Percentiles rank a stretch among this genome's conserved stretches.
Conservation (phyloP, 1,140 invertebrate species). For the Thaumatotibia leucotreta region DNA sequence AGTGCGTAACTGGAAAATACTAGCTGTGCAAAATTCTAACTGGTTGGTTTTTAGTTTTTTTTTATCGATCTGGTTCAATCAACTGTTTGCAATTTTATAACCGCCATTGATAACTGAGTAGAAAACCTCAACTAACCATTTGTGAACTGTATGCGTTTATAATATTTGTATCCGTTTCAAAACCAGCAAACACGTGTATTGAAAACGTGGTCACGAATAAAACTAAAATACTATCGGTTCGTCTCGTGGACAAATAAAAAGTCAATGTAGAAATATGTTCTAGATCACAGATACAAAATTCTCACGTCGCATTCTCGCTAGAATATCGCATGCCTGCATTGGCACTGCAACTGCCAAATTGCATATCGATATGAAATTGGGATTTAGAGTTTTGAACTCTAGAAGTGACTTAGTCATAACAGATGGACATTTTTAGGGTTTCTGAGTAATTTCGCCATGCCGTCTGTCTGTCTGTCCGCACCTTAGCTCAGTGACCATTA, state of each 20-base stretch:
- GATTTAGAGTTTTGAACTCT: not conserved
- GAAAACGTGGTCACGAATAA: too few relatives aligned
- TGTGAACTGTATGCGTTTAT: too few relatives aligned
- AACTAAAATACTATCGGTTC: too few relatives aligned
- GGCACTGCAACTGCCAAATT: conserved; percentile 40
- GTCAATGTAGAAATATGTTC: not conserved
- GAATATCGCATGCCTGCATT: conserved; percentile 26
- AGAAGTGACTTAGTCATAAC: not conserved
- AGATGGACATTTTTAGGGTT: too few relatives aligned
- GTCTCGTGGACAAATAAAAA: too few relatives aligned
- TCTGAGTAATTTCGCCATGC: too few relatives aligned
- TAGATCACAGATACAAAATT: conserved; percentile 20
- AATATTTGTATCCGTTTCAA: too few relatives aligned
- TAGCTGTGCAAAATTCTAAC: not conserved
- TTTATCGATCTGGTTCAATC: not conserved
- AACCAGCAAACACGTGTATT: too few relatives aligned
- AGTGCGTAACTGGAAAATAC: not conserved
- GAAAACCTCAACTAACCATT: too few relatives aligned
- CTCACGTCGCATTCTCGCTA: conserved; percentile 25
- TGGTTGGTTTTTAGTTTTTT: not conserved
- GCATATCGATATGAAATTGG: conserved; percentile 36
- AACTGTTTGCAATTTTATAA: not conserved
- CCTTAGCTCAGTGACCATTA: too few relatives aligned
- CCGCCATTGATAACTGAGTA: not conserved
- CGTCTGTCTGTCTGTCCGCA: too few relatives aligned